A percentile compares a stretch with the other conserved stretches of the same genome.
These are phyloP conservation scores for Mallotus villosus DNA, from an alignment of 2,797 vertebrate genomes.

Conservation along the genomic window DNA sequence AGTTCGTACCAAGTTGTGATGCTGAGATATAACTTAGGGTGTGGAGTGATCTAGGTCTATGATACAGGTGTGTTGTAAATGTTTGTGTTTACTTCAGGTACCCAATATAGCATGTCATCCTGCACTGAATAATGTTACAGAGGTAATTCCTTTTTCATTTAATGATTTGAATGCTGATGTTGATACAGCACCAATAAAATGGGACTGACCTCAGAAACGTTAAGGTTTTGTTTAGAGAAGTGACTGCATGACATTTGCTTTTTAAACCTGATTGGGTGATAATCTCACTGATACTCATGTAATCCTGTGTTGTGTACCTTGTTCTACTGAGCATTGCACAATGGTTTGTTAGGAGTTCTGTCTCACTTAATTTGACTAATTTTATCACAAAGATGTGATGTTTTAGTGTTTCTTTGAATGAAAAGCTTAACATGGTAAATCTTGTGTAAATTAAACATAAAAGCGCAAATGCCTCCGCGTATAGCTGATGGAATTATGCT, in stretches of 20 bases:
- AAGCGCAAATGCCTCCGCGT: slow-evolving; percentile 56
- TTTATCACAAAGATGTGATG: slow-evolving; percentile 38
- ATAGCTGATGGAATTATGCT: slow-evolving; percentile 55
- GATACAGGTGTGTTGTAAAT: slow-evolving; percentile 21
- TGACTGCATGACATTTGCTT: slow-evolving; percentile 60
- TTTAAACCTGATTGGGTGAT: slow-evolving; percentile 39
- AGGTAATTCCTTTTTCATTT: slow-evolving; percentile 10
- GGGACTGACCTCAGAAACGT: slow-evolving; percentile 26
- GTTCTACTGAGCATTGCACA: slow-evolving; percentile 15
- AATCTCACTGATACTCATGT: slow-evolving; percentile 11
- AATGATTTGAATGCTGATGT: slow-evolving; percentile 23
- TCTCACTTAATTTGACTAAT: slow-evolving; percentile 38
- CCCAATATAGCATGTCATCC: slow-evolving; percentile 19
- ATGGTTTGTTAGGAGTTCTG: slow-evolving; percentile 37
- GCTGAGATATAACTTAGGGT: slow-evolving; percentile 15
- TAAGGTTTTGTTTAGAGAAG: slow-evolving; percentile 48
- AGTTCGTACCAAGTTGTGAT: background rate
- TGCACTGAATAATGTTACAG: slow-evolving; percentile 12
- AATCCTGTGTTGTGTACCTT: slow-evolving; percentile 18
- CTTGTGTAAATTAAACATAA: slow-evolving; percentile 47
- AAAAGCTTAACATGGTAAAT: slow-evolving; percentile 22
- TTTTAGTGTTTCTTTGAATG: slow-evolving; percentile 35
- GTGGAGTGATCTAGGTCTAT: slow-evolving; percentile 17
- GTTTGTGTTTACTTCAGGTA: slow-evolving; percentile 15
- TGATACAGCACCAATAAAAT: slow-evolving; percentile 31